Percentiles rank a stretch among this genome's conserved stretches.
Conservation (phyloP, 2,113 vertebrate genomes). For the Struthidea cinerea region DNA sequence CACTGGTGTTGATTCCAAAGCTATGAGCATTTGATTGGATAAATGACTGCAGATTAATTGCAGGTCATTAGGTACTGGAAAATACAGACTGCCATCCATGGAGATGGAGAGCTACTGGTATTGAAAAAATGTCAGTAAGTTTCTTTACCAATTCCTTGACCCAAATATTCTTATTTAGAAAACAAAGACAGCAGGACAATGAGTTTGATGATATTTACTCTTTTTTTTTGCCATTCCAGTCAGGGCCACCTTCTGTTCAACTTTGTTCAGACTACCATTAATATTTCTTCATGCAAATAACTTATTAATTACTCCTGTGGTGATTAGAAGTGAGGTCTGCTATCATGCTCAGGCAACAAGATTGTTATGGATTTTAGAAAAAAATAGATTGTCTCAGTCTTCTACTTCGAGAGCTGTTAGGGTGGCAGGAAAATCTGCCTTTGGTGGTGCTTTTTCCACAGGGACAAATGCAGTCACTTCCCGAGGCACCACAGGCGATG, state of each 20-base stretch:
- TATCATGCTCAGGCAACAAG: not conserved
- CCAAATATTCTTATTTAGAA: not conserved
- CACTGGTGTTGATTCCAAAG: conserved; percentile 11
- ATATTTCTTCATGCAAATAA: not conserved
- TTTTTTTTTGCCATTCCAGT: not conserved
- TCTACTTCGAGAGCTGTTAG: not conserved
- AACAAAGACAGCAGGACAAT: not conserved
- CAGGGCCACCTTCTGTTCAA: not conserved
- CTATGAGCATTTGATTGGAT: not conserved
- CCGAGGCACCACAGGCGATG: not conserved
- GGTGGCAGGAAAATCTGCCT: not conserved
- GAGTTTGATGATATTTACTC: not conserved
- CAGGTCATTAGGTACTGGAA: not conserved
- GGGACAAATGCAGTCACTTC: not conserved
- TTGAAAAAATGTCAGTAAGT: not conserved
- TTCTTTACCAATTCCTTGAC: not conserved
- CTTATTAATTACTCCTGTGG: not conserved
- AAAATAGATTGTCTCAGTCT: not conserved
- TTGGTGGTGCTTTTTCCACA: not conserved
- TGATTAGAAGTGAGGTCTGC: not conserved
- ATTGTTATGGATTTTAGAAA: not conserved
- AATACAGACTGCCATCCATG: not conserved
- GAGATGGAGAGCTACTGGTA: not conserved
- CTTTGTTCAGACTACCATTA: not conserved
- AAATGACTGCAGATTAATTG: not conserved